Base-by-base conservation (phyloP, 64 coral and sea anemone species). In the Catalaphyllia jardinei region DNA sequence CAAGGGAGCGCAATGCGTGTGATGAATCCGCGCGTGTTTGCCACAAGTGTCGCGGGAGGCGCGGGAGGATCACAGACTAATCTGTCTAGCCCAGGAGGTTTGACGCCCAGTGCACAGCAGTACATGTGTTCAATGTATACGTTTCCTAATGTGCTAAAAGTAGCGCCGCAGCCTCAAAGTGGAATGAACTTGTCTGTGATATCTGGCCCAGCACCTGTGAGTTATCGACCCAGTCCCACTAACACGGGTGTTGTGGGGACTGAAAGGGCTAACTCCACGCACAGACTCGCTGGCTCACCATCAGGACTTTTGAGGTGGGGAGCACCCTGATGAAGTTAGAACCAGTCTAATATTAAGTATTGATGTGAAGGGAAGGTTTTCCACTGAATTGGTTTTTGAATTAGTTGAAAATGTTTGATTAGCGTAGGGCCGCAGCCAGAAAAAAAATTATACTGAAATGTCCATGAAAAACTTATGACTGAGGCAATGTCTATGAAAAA, bases 171-270 rank as follows among this genome's bases (percentile, higher is more conserved):
- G n/a, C 88, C 85, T 38, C 95, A 88, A 30, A 86, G 61, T 52
- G 72, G 77, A 78, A 90, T 93, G 87, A 91, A 89, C 42, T 87
- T 99, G 28, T 95, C 91, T 76, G 97, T 99, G 28, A 99, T 99
- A 75, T 95, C 97, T 14, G 97, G 97, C 22, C 97, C 96, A 22
- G 97, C 97, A 0, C 97, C 97, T 4, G 88, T 99, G 22, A 87
- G 59, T 50, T 88, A 95, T 69, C 83, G 94, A 75, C 35, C 91
- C 55, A 85, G 19, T 79, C 75, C 22, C 69, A 54, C 57, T 29
- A 65, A 28, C 72, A 35, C 54, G 54, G 10, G 49, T 61, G 46
- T 10, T 5, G 29, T 52, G 30, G 54, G 22, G 77, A 60, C 30
- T 38, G 84, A 51, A 39, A 60, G 24, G 83, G 55, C 61, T 75